Evolutionary conservation across 2,888 invertebrate species (phyloP).

Genomic region (Rhaphigaster nebulosa): DNA sequence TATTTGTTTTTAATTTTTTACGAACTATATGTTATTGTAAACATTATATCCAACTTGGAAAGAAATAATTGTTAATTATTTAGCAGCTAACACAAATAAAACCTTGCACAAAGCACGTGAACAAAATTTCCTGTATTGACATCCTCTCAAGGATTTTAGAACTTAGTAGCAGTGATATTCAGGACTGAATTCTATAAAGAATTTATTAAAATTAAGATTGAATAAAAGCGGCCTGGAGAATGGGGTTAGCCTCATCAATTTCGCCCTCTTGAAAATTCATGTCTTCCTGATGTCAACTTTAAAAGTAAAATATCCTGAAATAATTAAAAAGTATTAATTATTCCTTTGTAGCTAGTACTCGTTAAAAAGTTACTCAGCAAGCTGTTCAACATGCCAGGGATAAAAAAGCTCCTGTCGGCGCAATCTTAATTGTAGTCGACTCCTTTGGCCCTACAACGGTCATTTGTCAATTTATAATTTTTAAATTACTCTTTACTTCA

Average conservation of each 20-base stretch:
- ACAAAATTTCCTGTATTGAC: no score
- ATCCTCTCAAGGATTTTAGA: no score
- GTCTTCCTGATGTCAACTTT: slow-evolving; percentile 16
- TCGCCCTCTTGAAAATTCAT: not conserved
- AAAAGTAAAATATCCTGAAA: slow-evolving; percentile 32
- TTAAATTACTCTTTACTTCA: not conserved
- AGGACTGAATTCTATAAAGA: not conserved
- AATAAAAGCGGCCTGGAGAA: not conserved
- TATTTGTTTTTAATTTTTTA: no score
- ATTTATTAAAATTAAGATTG: slow-evolving; percentile 12
- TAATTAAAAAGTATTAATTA: slow-evolving; percentile 42
- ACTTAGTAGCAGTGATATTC: not conserved
- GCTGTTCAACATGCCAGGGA: not conserved
- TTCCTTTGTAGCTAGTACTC: slow-evolving; percentile 9
- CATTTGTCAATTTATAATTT: not conserved
- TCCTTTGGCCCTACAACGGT: not conserved
- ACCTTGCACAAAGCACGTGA: no score
- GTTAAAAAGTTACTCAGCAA: not conserved
- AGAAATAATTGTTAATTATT: no score
- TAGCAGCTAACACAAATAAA: no score
- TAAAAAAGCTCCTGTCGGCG: not conserved
- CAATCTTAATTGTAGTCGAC: not conserved
- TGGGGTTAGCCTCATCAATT: not conserved
- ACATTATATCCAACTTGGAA: no score
- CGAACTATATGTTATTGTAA: no score